Base-by-base conservation (phyloP, 2,797 vertebrate species). In the Muraenolepis orangiensis region DNA sequence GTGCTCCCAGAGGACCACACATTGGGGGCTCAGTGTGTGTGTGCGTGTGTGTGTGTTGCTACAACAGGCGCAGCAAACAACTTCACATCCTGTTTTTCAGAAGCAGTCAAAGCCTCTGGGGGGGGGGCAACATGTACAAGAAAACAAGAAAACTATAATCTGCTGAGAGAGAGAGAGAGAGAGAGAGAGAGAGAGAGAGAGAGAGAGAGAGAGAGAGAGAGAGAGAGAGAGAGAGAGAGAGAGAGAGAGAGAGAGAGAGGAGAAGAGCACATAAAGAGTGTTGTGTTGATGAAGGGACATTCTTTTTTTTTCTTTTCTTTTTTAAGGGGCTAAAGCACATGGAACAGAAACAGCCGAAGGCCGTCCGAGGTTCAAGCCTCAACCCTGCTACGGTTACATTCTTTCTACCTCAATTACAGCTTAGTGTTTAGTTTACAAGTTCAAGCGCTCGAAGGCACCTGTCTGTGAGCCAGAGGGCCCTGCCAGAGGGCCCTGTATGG, bases 71-170 rank as follows among this genome's bases (percentile, higher is more conserved):
- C 82, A 84, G 69, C 77, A 84, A 83, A 23, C 30, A 3, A 74
- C 75, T 73, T 74, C 73, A 81, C 28, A 91, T 93, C 91, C 91
- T 93, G 91, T 93, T 92, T 87, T 87, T 90, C 87, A 86, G 83
- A 87, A 73, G 74, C 34, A 2, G 74, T 68, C 42, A 77, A 28
- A 34, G 68, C 78, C 78, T 75, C 77, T 5, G 1, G 80, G 72
- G 78, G 73, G 30, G 71, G 30, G 66, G 31, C 30, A 3, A 71
- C 30, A 61, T n/a, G 14, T 13, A 2, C 0, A 57, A 51, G 29
- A 23, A 67, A 28, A 67, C 18, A 67, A 2, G 2, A 26, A 26
- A 26, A 64, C 4, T 26, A 64, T 26, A 64, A 64, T 11, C 4
- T 64, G n/a, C 2, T 2, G 0, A n/a, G n/a, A n/a, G n/a, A n/a